These are phyloP conservation scores for Brachystomella parvula DNA, from an alignment of 1,140 invertebrate species.

Conservation along the genomic window DNA sequence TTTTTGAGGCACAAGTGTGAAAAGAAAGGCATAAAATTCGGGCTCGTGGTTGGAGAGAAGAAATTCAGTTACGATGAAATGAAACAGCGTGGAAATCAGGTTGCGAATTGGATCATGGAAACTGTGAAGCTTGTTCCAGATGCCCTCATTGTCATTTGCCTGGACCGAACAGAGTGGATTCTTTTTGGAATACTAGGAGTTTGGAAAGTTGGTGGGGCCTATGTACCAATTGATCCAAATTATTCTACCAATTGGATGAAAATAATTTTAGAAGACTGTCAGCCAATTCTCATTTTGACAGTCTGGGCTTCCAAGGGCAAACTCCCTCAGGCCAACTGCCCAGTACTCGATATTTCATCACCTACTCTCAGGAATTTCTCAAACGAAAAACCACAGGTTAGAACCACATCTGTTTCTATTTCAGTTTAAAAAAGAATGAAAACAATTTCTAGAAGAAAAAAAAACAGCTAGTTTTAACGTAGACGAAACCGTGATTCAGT, in stretches of 20 bases:
- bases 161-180: not conserved
- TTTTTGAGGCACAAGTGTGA: not conserved
- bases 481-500: too few relatives aligned
- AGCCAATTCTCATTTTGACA: too few relatives aligned
- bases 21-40: not conserved
- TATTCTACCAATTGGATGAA: not conserved
- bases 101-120: not conserved
- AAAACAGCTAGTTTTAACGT: too few relatives aligned
- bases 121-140: not conserved
- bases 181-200: not conserved
- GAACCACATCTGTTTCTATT: too few relatives aligned
- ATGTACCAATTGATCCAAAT: not conserved
- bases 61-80: slow-evolving; percentile 3
- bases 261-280: too few relatives aligned
- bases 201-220: not conserved
- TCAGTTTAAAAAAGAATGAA: too few relatives aligned
- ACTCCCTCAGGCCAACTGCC: too few relatives aligned
- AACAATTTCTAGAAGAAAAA: too few relatives aligned
- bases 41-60: not conserved
- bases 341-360: too few relatives aligned
- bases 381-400: too few relatives aligned
- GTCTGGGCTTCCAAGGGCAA: too few relatives aligned
- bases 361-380: too few relatives aligned
- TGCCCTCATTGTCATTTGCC: not conserved
- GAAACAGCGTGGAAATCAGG: slow-evolving; percentile 6